phyloP scores from a whole-genome alignment of 35 echinoderm and acorn worm genomes.

The Ophioderma brevispina region DNA sequence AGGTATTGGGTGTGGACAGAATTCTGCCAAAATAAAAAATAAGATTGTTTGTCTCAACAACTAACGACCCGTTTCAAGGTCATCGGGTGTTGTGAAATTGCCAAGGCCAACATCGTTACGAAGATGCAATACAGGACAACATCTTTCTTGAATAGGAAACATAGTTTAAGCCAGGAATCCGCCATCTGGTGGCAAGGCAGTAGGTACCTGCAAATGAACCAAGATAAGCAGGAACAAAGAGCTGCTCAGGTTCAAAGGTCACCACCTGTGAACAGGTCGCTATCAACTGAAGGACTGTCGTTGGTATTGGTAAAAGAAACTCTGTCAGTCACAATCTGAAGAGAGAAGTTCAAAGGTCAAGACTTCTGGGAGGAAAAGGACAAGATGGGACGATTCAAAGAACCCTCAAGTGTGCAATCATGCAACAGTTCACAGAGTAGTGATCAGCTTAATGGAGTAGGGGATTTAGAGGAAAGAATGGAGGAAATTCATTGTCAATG shows the following conservation, averaged over 20 bases:
- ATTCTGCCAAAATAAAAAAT: too few species aligned
- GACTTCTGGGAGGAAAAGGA: neutral
- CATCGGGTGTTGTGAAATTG: neutral
- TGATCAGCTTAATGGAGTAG: neutral
- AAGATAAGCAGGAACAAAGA: neutral
- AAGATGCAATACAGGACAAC: conserved; percentile 22
- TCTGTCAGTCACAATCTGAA: neutral
- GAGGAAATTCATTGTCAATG: neutral
- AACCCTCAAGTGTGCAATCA: too few species aligned
- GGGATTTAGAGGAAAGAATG: neutral
- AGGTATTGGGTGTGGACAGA: too few species aligned
- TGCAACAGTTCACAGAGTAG: neutral
- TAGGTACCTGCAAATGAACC: neutral
- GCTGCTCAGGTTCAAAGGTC: neutral
- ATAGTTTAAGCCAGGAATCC: neutral
- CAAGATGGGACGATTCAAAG: too few species aligned
- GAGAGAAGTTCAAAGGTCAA: neutral
- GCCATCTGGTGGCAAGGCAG: neutral
- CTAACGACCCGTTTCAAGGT: neutral
- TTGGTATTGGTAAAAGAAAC: neutral
- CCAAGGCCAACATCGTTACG: neutral
- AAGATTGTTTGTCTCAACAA: too few species aligned
- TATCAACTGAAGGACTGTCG: neutral
- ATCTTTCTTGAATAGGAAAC: conserved; percentile 38
- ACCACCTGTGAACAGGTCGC: neutral